phyloP scores from a whole-genome alignment of 2,888 invertebrate species.

The Hyposoter didymator region DNA sequence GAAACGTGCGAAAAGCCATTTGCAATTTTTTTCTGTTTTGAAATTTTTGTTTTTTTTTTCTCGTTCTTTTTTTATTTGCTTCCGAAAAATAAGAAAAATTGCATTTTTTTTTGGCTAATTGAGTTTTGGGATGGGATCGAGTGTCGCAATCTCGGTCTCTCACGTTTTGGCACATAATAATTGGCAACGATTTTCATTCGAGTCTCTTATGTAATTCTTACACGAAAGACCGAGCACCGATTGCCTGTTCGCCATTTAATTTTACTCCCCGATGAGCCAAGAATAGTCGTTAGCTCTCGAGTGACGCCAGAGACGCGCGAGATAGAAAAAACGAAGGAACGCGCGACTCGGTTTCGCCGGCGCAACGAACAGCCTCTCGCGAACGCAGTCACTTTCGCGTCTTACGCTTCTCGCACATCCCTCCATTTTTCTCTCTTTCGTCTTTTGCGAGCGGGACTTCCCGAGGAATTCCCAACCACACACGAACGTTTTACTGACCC shows the following conservation, averaged over 20 bases:
- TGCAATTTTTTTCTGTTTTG: no score
- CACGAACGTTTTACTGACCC: constrained; percentile 23
- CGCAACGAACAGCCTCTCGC: neutral
- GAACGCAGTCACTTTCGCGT: neutral
- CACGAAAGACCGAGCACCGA: constrained; percentile 47
- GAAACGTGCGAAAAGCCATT: neutral
- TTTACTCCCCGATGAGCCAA: constrained; percentile 75
- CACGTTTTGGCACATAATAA: constrained; percentile 76
- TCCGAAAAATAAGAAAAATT: neutral
- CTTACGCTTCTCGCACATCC: neutral
- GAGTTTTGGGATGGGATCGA: neutral
- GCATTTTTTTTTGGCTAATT: neutral
- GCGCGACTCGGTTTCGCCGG: neutral
- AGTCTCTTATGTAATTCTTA: constrained; percentile 78
- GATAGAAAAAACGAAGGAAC: neutral
- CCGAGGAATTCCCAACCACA: neutral
- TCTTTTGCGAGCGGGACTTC: neutral
- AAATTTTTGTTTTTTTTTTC: no score
- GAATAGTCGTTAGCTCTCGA: constrained; percentile 77
- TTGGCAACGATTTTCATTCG: constrained; percentile 73
- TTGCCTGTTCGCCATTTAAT: constrained; percentile 73
- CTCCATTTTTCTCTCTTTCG: neutral
- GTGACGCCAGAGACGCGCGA: constrained; percentile 72
- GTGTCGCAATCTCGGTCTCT: neutral
- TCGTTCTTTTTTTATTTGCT: no score